These are phyloP conservation scores for Embiotoca jacksoni DNA, from an alignment of 2,113 vertebrate genomes.

Conservation along the genomic window DNA sequence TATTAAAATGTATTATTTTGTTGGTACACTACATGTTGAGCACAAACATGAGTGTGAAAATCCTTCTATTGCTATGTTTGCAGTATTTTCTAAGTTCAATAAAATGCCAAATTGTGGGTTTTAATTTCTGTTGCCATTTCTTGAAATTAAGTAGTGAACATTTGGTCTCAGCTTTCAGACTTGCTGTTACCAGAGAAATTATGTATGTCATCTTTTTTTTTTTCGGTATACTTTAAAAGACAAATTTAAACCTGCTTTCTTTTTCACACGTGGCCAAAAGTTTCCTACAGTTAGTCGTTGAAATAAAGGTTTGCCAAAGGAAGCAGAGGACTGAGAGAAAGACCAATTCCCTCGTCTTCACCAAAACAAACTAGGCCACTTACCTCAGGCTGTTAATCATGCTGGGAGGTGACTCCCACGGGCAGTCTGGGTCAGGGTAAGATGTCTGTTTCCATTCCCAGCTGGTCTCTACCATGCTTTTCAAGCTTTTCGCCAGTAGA, in stretches of 20 bases:
- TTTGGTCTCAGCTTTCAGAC: constrained; percentile 2
- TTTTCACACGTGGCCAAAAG: background rate
- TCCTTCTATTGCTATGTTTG: constrained; percentile 8
- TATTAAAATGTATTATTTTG: constrained; percentile 10
- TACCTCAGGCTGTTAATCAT: no score
- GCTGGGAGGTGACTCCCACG: no score
- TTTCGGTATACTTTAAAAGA: background rate
- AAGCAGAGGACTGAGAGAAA: background rate
- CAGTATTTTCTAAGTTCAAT: constrained; percentile 35
- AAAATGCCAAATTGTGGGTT: constrained; percentile 20
- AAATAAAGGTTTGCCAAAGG: no score
- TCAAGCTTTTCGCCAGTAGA: constrained; percentile 35
- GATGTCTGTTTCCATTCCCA: background rate
- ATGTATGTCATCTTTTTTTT: background rate
- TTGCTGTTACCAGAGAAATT: background rate
- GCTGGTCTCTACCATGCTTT: background rate
- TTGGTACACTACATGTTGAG: background rate
- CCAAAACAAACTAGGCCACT: no score
- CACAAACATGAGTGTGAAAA: constrained; percentile 14
- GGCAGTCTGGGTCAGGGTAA: no score
- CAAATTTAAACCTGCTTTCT: background rate
- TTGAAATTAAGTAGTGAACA: background rate
- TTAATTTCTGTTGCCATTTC: background rate
- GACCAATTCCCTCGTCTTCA: no score
- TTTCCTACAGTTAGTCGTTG: background rate